Conservation (phyloP, 1,140 invertebrate species). For the Neodiprion pinetum region DNA sequence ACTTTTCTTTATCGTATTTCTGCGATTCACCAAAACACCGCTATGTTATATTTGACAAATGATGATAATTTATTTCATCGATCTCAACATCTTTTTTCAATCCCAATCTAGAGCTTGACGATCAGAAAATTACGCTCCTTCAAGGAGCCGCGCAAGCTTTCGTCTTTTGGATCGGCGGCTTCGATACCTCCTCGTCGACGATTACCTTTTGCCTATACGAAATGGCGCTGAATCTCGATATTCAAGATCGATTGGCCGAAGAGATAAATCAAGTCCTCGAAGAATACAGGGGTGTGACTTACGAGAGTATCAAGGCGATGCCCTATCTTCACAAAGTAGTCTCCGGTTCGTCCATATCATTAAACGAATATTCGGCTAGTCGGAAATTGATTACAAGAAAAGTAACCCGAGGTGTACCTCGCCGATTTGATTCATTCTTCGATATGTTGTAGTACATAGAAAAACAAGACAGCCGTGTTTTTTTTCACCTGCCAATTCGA, state of each 20-base stretch:
- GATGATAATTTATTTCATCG: conserved; percentile 56
- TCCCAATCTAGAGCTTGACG: conserved; percentile 49
- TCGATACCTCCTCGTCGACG: conserved; percentile 50
- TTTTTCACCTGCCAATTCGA: background rate
- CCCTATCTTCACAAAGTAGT: conserved; percentile 39
- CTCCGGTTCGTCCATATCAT: background rate
- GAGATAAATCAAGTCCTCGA: conserved; percentile 35
- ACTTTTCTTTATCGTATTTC: too few species aligned
- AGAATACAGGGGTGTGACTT: conserved; percentile 26
- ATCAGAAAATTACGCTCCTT: conserved; percentile 34
- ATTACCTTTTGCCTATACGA: conserved; percentile 43
- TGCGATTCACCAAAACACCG: too few species aligned
- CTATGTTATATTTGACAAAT: background rate
- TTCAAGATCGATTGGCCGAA: conserved; percentile 36
- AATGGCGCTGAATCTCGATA: conserved; percentile 37
- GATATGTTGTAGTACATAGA: background rate
- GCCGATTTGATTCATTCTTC: background rate
- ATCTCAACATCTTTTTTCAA: conserved; percentile 59
- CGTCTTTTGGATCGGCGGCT: conserved; percentile 50
- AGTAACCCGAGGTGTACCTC: too few species aligned
- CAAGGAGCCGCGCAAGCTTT: conserved; percentile 37
- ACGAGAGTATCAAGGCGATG: conserved; percentile 30
- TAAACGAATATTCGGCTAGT: too few species aligned
- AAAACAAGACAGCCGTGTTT: background rate
- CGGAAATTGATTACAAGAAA: too few species aligned